Evolutionary conservation across 2,797 vertebrate genomes (phyloP).

Genomic region (Sebastes oblongus): DNA sequence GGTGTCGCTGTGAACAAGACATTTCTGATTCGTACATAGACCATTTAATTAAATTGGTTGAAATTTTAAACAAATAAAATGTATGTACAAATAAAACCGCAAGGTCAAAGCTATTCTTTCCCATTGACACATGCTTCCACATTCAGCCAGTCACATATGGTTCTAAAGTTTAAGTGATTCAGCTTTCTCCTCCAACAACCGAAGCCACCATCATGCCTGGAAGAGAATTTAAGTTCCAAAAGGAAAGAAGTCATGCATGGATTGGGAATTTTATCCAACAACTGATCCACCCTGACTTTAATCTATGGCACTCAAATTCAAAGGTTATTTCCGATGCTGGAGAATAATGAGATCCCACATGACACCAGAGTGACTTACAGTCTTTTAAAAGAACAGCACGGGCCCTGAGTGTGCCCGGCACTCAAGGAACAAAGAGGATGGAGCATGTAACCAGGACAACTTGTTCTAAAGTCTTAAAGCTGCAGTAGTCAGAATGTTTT

Average conservation of each 20-base stretch:
- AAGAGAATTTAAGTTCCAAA: not conserved
- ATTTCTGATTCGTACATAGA: no score
- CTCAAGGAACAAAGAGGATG: constrained; percentile 3
- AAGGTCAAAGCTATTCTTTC: not conserved
- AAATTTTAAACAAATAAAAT: not conserved
- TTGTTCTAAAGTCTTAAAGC: not conserved
- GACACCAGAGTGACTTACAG: constrained; percentile 26
- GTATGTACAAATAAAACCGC: not conserved
- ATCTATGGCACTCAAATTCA: constrained; percentile 5
- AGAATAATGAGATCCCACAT: constrained; percentile 66
- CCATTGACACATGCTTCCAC: not conserved
- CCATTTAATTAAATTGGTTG: not conserved
- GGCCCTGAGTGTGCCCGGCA: constrained; percentile 8
- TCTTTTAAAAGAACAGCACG: constrained; percentile 40
- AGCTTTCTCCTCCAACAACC: not conserved
- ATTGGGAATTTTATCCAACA: not conserved
- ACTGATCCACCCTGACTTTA: constrained; percentile 5
- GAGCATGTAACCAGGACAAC: not conserved
- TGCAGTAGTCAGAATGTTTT: no score
- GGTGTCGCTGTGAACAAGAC: no score
- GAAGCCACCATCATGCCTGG: not conserved
- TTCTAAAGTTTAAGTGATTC: not conserved
- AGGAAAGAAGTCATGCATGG: constrained; percentile 2
- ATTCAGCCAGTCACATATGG: not conserved
- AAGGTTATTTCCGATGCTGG: constrained; percentile 28